phyloP scores from a whole-genome alignment of 2,888 invertebrate species.

The Odontocerum albicorne region DNA sequence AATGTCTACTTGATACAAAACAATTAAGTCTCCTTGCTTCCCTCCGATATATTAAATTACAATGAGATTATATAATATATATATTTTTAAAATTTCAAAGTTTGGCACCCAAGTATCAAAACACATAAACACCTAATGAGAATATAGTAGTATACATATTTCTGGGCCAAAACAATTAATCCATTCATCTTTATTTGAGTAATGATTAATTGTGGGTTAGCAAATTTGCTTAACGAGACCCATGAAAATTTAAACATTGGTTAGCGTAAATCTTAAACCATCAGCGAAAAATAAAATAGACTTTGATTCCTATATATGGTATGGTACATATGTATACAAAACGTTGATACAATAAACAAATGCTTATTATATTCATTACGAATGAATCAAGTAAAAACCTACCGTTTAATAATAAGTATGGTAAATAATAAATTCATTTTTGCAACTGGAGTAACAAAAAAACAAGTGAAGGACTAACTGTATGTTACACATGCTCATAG shows the following conservation, averaged over 20 bases:
- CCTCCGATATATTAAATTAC: slow-evolving; percentile 27
- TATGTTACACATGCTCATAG: too few relatives aligned
- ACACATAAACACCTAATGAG: slow-evolving; percentile 9
- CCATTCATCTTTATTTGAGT: not conserved
- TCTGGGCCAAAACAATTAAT: not conserved
- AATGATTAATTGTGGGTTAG: not conserved
- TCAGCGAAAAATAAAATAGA: slow-evolving; percentile 16
- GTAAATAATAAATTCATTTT: too few relatives aligned
- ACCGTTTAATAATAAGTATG: too few relatives aligned
- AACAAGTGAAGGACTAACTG: too few relatives aligned
- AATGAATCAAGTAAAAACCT: too few relatives aligned
- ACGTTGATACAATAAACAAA: not conserved
- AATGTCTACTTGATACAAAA: slow-evolving; percentile 24
- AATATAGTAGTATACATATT: not conserved
- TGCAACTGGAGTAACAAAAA: too few relatives aligned
- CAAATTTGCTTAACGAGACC: not conserved
- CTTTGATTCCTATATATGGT: slow-evolving; percentile 19
- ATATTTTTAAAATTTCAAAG: slow-evolving; percentile 25
- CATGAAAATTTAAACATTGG: slow-evolving; percentile 6
- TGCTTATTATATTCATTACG: too few relatives aligned
- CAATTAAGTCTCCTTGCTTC: slow-evolving; percentile 28
- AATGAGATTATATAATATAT: slow-evolving; percentile 20
- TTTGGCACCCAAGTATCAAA: slow-evolving; percentile 37
- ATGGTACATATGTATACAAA: slow-evolving; percentile 15
- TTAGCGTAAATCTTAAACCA: too few relatives aligned